A percentile compares a stretch with the other conserved stretches of the same genome.
These are phyloP conservation scores for Phalacrocorax pelagicus DNA, from an alignment of 2,113 vertebrate genomes.

Conservation along the genomic window DNA sequence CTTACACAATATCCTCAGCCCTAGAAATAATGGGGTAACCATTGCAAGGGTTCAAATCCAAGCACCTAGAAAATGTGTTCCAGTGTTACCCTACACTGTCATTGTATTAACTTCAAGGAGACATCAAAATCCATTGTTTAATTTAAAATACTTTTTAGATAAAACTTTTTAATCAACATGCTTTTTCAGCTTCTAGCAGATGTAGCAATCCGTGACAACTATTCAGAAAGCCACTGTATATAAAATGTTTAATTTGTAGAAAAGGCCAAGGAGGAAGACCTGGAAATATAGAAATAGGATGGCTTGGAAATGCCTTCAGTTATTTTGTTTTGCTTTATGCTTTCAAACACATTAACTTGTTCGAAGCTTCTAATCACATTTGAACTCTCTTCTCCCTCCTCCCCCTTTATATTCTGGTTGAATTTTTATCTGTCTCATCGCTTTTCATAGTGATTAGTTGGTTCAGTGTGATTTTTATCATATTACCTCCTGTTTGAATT, in stretches of 20 bases:
- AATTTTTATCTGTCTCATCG: slow-evolving; percentile 67
- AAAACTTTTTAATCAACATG: neutral
- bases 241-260: neutral
- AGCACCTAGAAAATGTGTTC: neutral
- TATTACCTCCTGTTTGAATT: slow-evolving; percentile 72
- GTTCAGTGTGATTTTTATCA: slow-evolving; percentile 74
- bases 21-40: neutral
- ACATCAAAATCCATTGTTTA: neutral
- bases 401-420: slow-evolving; percentile 30
- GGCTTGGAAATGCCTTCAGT: neutral
- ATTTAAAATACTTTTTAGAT: neutral
- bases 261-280: neutral
- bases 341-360: slow-evolving; percentile 9
- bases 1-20: neutral
- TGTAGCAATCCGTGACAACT: neutral
- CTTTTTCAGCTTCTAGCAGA: neutral
- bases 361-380: slow-evolving; percentile 38
- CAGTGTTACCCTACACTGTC: neutral
- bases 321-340: neutral
- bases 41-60: neutral
- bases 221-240: neutral
- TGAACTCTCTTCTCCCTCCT: slow-evolving; percentile 41
- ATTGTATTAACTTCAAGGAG: neutral
- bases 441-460: slow-evolving; percentile 71
- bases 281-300: neutral